Conservation (phyloP, 2,888 invertebrate genomes). For the Rotaria sp. region DNA sequence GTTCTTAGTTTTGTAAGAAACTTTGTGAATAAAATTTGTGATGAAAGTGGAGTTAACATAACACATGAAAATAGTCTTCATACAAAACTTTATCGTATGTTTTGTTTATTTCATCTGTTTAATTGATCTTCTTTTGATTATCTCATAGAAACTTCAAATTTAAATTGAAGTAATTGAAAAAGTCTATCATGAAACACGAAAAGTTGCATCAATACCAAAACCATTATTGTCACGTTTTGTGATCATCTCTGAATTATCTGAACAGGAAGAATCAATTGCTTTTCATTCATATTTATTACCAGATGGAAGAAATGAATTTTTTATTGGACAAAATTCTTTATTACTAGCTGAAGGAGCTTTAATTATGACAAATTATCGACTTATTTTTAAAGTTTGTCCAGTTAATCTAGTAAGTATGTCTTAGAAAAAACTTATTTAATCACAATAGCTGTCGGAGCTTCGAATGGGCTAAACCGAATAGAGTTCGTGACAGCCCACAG, state of each 20-base stretch:
- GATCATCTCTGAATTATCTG: conserved; percentile 76
- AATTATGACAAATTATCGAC: conserved; percentile 89
- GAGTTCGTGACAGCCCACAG: too few relatives aligned
- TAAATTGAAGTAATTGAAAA: conserved; percentile 89
- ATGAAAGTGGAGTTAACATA: conserved; percentile 25
- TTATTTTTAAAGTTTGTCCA: conserved; percentile 62
- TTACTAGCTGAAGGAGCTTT: conserved; percentile 93
- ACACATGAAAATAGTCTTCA: conserved; percentile 32
- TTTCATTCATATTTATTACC: conserved; percentile 79
- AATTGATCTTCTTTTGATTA: not conserved
- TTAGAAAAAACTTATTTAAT: too few relatives aligned
- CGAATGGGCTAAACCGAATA: too few relatives aligned
- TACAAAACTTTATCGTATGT: conserved; percentile 34
- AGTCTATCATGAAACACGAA: conserved; percentile 81
- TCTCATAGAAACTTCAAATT: conserved; percentile 71
- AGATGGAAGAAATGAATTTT: conserved; percentile 73
- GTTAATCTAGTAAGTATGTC: conserved; percentile 32
- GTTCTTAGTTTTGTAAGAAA: conserved; percentile 32
- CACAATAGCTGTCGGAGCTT: too few relatives aligned
- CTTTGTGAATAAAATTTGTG: conserved; percentile 39
- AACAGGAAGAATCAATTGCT: conserved; percentile 76
- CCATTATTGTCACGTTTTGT: conserved; percentile 64
- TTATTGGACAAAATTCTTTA: conserved; percentile 25
- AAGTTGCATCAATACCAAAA: conserved; percentile 87
- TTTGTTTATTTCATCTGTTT: not conserved